Conservation (phyloP, 2,797 vertebrate genomes). For the Pipistrellus pygmaeus region DNA sequence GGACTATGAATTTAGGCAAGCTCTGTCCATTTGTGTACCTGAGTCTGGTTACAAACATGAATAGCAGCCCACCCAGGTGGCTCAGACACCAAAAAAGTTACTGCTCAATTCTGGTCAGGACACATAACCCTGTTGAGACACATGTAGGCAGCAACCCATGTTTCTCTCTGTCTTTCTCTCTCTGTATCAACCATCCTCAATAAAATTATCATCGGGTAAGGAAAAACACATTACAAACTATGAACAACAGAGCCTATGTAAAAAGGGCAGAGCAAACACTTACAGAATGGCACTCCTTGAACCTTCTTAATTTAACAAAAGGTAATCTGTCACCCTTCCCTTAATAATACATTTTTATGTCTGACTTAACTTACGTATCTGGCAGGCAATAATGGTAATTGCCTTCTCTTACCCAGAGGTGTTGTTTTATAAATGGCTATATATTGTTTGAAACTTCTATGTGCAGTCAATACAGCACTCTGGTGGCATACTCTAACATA, state of each 20-base stretch:
- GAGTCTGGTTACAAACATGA: constrained; percentile 42
- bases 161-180: background rate
- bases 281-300: constrained; percentile 38
- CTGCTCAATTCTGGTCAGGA: background rate
- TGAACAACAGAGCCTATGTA: background rate
- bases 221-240: background rate
- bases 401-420: constrained; percentile 35
- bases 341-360: constrained; percentile 6
- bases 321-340: constrained; percentile 51
- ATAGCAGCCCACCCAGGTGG: background rate
- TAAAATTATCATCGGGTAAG: background rate
- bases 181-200: background rate
- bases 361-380: constrained; percentile 64
- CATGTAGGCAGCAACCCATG: background rate
- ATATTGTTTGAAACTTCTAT: constrained; percentile 52
- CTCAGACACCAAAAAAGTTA: background rate
- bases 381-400: constrained; percentile 64
- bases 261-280: background rate
- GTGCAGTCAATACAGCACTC: constrained; percentile 46
- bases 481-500: constrained; percentile 16
- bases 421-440: constrained; percentile 55
- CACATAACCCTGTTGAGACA: background rate
- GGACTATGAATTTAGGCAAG: background rate
- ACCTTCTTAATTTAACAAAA: constrained; percentile 73
- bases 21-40: constrained; percentile 6